A percentile compares a stretch with the other conserved stretches of the same genome.
Conservation (phyloP, 2,113 vertebrate species). For the Axis porcinus region DNA sequence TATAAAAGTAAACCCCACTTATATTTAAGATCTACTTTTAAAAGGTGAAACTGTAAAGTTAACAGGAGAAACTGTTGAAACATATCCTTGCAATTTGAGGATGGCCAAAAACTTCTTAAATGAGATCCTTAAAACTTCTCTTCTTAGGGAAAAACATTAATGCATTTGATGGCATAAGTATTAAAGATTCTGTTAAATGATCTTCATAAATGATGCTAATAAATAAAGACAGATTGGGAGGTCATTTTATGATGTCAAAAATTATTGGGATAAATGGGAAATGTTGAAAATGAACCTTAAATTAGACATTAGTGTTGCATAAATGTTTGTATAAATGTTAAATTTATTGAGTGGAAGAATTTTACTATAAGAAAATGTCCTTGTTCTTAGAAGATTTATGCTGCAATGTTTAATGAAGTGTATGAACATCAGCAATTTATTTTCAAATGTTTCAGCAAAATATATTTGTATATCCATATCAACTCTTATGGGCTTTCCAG, state of each 20-base stretch:
- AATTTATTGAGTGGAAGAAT: neutral
- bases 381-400: neutral
- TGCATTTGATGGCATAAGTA: neutral
- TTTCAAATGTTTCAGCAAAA: neutral
- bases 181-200: slow-evolving; percentile 12
- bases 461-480: neutral
- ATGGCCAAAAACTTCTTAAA: neutral
- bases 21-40: neutral
- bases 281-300: neutral
- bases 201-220: neutral
- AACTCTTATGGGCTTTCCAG: neutral
- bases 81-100: neutral
- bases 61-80: neutral
- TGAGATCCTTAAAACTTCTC: neutral
- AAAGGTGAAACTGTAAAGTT: slow-evolving; percentile 4
- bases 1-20: neutral
- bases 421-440: neutral
- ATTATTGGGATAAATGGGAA: neutral
- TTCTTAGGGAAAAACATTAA: neutral
- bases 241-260: neutral
- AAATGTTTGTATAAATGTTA: neutral
- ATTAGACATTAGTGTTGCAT: neutral
- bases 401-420: neutral
- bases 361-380: neutral
- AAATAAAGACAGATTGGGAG: neutral